Evolutionary conservation across 2,797 vertebrate species (phyloP), one percentile per base, ranked within the genome.

Genomic region (Poecilia picta): DNA sequence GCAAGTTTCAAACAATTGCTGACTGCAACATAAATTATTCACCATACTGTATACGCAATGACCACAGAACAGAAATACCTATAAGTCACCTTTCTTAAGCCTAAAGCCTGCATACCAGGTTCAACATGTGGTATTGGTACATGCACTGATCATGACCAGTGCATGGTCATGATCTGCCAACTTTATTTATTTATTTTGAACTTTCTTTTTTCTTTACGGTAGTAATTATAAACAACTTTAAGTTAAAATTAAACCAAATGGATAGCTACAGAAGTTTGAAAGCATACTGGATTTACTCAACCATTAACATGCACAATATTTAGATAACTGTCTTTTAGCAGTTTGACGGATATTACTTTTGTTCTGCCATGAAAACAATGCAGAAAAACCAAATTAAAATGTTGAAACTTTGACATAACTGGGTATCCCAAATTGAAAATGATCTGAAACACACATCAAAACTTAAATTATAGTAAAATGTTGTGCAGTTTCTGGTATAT

Each of bases 11-110:
- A 83, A 86, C 45, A 78, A 59, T 4, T 57, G 77, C 81, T 49
- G 49, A 83, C 81, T 80, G 41, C 88, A 82, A 91, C 13, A 75
- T 88, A 84, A 89, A 87, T 90, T 81, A 91, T 88, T 76, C 88
- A 83, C 39, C 23, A 5, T 13, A n/a, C 20, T 68, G 55, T 74
- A 81, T 77, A 75, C 51, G 82, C 80, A 78, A 64, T 71, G 74
- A 85, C 81, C 82, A 80, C 77, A 89, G 82, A 87, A 47, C 71
- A 75, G 57, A 8, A 36, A 43, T 66, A 55, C 71, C 76, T 80
- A 45, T 51, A 41, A 53, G 64, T 59, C 47, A 20, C 45, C 72
- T 73, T 39, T 51, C 57, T 25, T 23, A 66, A 46, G 72, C 73
- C 80, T 79, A 43, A 72, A 83, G 55, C 11, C 62, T 64, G 59